These are phyloP conservation scores for Temnopleurus reevesii DNA, from an alignment of 53 echinoderm and acorn worm species.

Conservation along the genomic window DNA sequence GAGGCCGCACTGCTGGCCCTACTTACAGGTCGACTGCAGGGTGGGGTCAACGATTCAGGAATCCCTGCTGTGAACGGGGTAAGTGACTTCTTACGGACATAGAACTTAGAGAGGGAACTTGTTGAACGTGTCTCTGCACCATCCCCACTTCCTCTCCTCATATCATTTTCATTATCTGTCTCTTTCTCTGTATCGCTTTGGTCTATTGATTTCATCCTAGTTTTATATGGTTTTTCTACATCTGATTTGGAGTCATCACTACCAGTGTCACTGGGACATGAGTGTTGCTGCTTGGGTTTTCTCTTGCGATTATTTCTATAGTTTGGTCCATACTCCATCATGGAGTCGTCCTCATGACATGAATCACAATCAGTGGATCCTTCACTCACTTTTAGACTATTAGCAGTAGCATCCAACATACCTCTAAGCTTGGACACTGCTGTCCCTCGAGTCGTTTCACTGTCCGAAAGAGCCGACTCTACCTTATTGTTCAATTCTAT, in stretches of 20 bases:
- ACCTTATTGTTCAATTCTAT: slow-evolving; percentile 53
- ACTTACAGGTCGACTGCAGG: slow-evolving; percentile 53
- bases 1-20: slow-evolving; percentile 58
- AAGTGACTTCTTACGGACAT: slow-evolving; percentile 71
- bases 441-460: slow-evolving; percentile 28
- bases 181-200: slow-evolving; percentile 49
- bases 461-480: slow-evolving; percentile 54
- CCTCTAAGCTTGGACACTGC: slow-evolving; percentile 53
- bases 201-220: slow-evolving; percentile 20
- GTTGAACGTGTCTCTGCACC: slow-evolving; percentile 56
- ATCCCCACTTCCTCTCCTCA: slow-evolving; percentile 30
- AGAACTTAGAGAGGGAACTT: slow-evolving; percentile 86
- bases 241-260: slow-evolving; percentile 49
- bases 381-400: slow-evolving; percentile 52
- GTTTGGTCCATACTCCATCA: slow-evolving; percentile 34
- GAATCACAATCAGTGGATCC: slow-evolving; percentile 41
- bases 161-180: slow-evolving; percentile 49
- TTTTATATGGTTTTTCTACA: not conserved
- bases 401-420: slow-evolving; percentile 54
- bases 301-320: slow-evolving; percentile 12
- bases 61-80: slow-evolving; percentile 50
- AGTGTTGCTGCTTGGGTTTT: slow-evolving; percentile 33
- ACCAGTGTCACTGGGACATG: slow-evolving; percentile 41
- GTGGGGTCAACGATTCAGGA: slow-evolving; percentile 54
- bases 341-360: slow-evolving; percentile 52